These are phyloP conservation scores for Labeo calbasu DNA, from an alignment of 2,797 vertebrate genomes.

Conservation along the genomic window DNA sequence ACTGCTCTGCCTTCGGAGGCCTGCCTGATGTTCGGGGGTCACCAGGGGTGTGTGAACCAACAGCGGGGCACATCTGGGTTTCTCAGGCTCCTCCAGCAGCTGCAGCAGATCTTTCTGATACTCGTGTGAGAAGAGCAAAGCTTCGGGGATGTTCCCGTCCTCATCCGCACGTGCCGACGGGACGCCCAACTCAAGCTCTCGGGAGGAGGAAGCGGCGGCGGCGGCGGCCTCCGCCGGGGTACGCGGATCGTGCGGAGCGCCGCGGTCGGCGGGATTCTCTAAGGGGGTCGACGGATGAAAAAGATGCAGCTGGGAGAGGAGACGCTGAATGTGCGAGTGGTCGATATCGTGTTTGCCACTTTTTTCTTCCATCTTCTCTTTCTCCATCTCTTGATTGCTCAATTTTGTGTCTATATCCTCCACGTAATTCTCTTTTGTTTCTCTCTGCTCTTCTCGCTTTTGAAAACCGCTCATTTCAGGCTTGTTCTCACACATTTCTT, in stretches of 20 bases:
- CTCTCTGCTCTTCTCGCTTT: not conserved
- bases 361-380: conserved; percentile 38
- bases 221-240: conserved; percentile 24
- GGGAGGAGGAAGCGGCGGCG: conserved; percentile 23
- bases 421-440: conserved; percentile 19
- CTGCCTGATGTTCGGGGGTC: conserved; percentile 36
- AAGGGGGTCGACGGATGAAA: conserved; percentile 67
- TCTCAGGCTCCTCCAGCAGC: conserved; percentile 75
- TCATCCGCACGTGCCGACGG: not conserved
- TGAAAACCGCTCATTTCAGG: conserved; percentile 23
- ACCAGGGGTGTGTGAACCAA: not conserved
- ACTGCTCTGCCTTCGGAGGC: conserved; percentile 56
- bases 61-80: conserved; percentile 6
- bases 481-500: conserved; percentile 29
- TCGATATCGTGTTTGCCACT: conserved; percentile 70
- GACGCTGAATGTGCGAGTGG: conserved; percentile 77
- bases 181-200: not conserved
- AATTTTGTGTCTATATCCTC: conserved; percentile 8
- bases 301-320: conserved; percentile 81
- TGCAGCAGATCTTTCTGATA: conserved; percentile 82
- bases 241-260: conserved; percentile 12
- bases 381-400: not conserved
- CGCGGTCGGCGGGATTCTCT: conserved; percentile 3
- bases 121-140: conserved; percentile 84
- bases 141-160: conserved; percentile 57